Evolutionary conservation across 2,113 vertebrate genomes (phyloP), one percentile per base, ranked within the genome.

Genomic region (Brevimyrus niger): DNA sequence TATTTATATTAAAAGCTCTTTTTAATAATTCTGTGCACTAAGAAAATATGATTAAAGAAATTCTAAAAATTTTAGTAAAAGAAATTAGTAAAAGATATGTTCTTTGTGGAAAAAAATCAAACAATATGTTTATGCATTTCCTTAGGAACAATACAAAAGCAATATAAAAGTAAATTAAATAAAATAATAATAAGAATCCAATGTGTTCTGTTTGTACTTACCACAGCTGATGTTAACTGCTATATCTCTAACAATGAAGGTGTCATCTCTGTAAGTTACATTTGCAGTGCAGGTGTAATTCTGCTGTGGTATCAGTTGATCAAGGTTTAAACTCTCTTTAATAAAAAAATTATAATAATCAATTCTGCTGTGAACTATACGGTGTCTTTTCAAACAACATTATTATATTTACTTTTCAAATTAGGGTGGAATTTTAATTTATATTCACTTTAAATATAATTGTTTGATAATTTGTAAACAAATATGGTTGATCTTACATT

Each of bases 151-250:
- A 61, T n/a, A 61, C 0, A 61, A 73, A 73, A 35, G 27, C 50
- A 51, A 51, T 51, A 51, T 51, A 38, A 73, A 35, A 0, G 13
- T 73, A 73, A 5, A 4, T 73, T 80, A 38, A 8, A 44, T 73
- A 15, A 0, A 4, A 31, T 35, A 3, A 31, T 35, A 23, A 50
- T 42, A 44, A 44, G 2, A 50, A 50, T 47, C 15, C 23, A 65
- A 2, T 9, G 58, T n/a, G 7, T 65, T n/a, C 23, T 9, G 5
- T 65, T 65, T 9, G 23, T 47, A 80, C 91, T 91, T 87, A 92
- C 91, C 53, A 23, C 91, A 92, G 3, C 0, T 13, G 0, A 90
- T 85, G 0, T 7, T 0, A 10, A 90, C 2, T 4, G 0, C 0
- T 3, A 27, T n/a, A 21, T 38, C 7, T 7, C 0, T 8, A 46